A percentile compares a stretch with the other conserved stretches of the same genome.
These are phyloP conservation scores for Vulpes ferrilata DNA, from an alignment of 2,113 vertebrate genomes.

Conservation along the genomic window DNA sequence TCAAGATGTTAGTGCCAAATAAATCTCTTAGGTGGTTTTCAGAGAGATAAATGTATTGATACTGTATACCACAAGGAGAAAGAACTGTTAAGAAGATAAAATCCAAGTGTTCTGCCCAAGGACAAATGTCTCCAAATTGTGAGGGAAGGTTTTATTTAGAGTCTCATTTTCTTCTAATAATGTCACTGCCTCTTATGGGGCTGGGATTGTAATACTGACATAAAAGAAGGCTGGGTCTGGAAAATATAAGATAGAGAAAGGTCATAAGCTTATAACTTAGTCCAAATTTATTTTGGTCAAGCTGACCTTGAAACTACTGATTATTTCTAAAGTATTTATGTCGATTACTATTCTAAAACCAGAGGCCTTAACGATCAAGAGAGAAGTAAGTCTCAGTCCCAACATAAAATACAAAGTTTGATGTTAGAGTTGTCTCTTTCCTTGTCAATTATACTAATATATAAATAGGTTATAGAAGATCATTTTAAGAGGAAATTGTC, in stretches of 20 bases:
- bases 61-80: neutral
- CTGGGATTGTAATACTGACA: neutral
- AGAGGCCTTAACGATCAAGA: neutral
- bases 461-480: neutral
- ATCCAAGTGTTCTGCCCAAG: neutral
- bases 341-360: neutral
- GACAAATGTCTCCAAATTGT: neutral
- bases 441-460: neutral
- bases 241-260: neutral
- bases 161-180: neutral
- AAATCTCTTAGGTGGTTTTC: neutral
- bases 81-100: neutral
- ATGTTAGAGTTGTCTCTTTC: neutral
- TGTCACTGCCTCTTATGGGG: neutral
- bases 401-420: neutral
- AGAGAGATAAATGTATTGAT: neutral
- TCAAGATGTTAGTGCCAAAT: neutral
- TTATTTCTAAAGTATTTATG: neutral
- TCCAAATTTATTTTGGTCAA: conserved; percentile 28
- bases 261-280: neutral
- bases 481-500: conserved; percentile 42
- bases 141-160: neutral
- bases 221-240: neutral
- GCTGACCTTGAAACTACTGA: neutral
- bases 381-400: neutral